Evolutionary conservation across 2,113 vertebrate species (phyloP).

Genomic region (Pardalotus punctatus): DNA sequence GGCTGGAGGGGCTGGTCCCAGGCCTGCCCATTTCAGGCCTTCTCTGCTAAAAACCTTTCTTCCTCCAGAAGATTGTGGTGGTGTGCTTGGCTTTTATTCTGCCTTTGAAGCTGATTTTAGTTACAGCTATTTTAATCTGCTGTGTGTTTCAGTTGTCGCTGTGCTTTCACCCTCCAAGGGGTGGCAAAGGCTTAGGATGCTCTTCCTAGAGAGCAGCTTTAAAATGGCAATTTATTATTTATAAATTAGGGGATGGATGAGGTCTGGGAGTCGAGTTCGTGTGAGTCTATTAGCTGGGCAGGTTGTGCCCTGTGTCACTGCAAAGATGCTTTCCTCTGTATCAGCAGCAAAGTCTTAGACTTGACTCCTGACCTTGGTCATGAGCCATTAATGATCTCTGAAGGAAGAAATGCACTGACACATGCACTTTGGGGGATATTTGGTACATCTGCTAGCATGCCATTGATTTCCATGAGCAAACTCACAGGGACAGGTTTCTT

Average conservation of each 20-base stretch:
- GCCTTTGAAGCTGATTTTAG: not conserved
- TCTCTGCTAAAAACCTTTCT: not conserved
- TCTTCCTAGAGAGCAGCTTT: constrained; percentile 18
- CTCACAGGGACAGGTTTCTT: rapidly evolving
- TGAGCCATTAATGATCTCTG: constrained; percentile 41
- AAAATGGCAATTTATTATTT: constrained; percentile 30
- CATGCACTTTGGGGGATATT: not conserved
- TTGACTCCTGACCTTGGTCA: constrained; percentile 43
- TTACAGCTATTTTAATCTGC: not conserved
- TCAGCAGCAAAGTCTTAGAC: constrained; percentile 1
- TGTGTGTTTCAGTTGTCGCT: not conserved
- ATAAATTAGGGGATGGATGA: not conserved
- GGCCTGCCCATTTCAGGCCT: not conserved
- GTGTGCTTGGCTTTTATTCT: not conserved
- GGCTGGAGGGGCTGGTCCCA: not conserved
- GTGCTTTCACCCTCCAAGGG: not conserved
- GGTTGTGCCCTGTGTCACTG: constrained; percentile 24
- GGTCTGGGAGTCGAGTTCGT: not conserved
- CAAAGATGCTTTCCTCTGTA: not conserved
- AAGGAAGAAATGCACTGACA: constrained; percentile 32
- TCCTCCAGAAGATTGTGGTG: not conserved
- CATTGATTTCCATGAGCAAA: not conserved
- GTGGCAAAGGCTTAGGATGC: not conserved
- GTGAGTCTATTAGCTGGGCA: constrained; percentile 21
- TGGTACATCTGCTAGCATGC: not conserved